Evolutionary conservation across 2,113 vertebrate genomes (phyloP), one percentile per base, ranked within the genome.

Genomic region (Falco punctatus): DNA sequence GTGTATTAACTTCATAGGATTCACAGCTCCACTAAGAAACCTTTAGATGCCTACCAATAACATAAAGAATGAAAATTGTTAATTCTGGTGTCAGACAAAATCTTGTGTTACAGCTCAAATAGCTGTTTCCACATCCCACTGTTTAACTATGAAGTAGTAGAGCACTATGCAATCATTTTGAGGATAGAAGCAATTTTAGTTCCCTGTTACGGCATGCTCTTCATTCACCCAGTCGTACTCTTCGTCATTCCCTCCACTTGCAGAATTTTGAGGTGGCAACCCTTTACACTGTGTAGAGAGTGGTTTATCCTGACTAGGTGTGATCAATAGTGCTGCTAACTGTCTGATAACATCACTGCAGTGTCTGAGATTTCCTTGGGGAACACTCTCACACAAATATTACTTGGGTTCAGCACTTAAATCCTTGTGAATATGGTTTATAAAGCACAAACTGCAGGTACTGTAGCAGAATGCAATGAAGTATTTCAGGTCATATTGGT

Each of bases 401-500:
- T 69, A 7, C 69, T 79, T 19, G 57, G 77, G 14, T 46, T 88
- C 46, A 87, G 55, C 69, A 44, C 38, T 65, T 83, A 78, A 69
- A 21, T 38, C 38, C 26, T 38, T 1, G 0, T 30, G 54, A 33
- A 27, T 13, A 26, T 38, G 52, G 65, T 91, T 84, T 84, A 21
- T 32, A 17, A 58, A 89, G 52, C 82, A 74, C 1, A 6, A 78
- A 52, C 54, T 86, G 57, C 52, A 94, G 69, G 51, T 90, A 49
- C 42, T 52, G 33, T 78, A 81, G 66, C 78, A 70, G 65, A 64
- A 86, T 8, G 64, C 87, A 96, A 6, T 48, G 88, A 72, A 90
- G 82, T 64, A 61, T 92, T 94, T 90, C 79, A 72, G 90, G 73
- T 90, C 90, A 49, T 75, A 21, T 8, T 42, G 59, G 58, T 81